Percentiles rank a stretch among this genome's conserved stretches.
These are phyloP conservation scores for Phylloscopus whistleri DNA, from an alignment of 2,113 vertebrate genomes.

Conservation along the genomic window DNA sequence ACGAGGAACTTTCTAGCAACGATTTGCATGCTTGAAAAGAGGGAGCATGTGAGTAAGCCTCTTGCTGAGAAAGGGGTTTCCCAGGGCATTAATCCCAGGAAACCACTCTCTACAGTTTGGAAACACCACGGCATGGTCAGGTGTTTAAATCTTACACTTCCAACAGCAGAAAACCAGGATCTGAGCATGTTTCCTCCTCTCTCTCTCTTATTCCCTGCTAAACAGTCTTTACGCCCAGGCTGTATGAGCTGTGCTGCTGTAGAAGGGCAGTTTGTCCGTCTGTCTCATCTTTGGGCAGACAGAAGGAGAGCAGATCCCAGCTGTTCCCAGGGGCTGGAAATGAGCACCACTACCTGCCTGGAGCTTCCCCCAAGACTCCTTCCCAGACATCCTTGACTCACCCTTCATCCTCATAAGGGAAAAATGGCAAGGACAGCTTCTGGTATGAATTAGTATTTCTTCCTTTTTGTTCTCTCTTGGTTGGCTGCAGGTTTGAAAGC, in stretches of 20 bases:
- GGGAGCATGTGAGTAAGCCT: neutral
- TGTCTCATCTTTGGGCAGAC: neutral
- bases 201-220: neutral
- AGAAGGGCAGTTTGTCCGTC: neutral
- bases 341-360: conserved; percentile 12
- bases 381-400: neutral
- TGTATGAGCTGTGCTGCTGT: neutral
- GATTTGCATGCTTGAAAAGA: neutral
- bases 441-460: no score
- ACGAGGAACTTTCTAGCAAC: neutral
- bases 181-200: neutral
- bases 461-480: neutral
- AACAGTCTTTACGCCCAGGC: neutral
- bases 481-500: neutral
- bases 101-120: neutral
- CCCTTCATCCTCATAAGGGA: neutral
- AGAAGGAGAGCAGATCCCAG: neutral
- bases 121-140: neutral
- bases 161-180: neutral
- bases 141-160: neutral
- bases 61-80: neutral
- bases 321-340: neutral
- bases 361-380: neutral
- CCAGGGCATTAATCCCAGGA: neutral
- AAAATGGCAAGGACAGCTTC: neutral